A percentile compares a stretch with the other conserved stretches of the same genome.
These are phyloP conservation scores for Clamator glandarius DNA, from an alignment of 2,797 vertebrate species.

Conservation along the genomic window DNA sequence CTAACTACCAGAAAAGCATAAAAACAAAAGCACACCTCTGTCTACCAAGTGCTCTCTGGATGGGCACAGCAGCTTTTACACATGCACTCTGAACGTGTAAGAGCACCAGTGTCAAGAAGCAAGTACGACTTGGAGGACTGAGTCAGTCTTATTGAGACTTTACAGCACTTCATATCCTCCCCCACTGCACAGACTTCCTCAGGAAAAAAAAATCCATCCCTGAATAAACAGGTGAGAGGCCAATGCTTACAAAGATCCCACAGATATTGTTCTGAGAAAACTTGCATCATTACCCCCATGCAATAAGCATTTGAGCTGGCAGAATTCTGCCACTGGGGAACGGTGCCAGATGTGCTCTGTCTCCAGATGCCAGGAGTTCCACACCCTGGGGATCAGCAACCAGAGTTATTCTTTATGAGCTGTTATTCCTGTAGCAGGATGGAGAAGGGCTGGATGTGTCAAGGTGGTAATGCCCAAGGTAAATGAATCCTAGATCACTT, in stretches of 20 bases:
- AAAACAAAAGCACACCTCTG: neutral
- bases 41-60: neutral
- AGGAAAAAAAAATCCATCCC: neutral
- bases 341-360: constrained; percentile 9
- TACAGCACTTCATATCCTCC: constrained; percentile 1
- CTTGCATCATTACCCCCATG: constrained; percentile 50
- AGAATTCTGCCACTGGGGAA: constrained; percentile 4
- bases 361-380: constrained; percentile 33
- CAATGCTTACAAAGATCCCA: constrained; percentile 53
- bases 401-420: constrained; percentile 7
- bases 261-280: constrained; percentile 48
- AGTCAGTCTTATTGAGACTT: neutral
- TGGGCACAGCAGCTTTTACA: neutral
- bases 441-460: neutral
- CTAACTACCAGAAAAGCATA: neutral
- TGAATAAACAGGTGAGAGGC: neutral
- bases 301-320: constrained; percentile 7
- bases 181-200: constrained; percentile 4
- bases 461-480: neutral
- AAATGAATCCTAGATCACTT: neutral
- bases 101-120: neutral
- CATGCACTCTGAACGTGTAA: neutral
- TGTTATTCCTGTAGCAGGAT: neutral
- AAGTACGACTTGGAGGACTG: neutral
- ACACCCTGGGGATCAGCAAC: neutral